Evolutionary conservation across 2,797 vertebrate genomes (phyloP).

Genomic region (Microcaecilia unicolor): DNA sequence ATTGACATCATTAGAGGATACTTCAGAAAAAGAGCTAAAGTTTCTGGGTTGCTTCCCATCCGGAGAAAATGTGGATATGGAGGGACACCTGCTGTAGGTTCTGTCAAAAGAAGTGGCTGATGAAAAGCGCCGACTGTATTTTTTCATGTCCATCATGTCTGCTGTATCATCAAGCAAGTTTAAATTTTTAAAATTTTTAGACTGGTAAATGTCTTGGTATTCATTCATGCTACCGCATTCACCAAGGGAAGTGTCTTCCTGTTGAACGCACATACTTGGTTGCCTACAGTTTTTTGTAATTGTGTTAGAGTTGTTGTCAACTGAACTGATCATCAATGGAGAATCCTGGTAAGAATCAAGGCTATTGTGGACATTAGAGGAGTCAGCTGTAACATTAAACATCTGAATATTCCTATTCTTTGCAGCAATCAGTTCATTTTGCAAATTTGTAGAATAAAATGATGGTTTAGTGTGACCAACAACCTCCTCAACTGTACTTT

Average conservation of each 20-base stretch:
- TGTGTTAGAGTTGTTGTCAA: slow-evolving; percentile 23
- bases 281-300: slow-evolving; percentile 4
- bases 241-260: slow-evolving; percentile 4
- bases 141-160: slow-evolving; percentile 11
- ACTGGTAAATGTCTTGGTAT: slow-evolving; percentile 17
- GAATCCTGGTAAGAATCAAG: not conserved
- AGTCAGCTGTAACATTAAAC: slow-evolving; percentile 8
- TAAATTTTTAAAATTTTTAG: slow-evolving; percentile 35
- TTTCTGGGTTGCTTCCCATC: slow-evolving; percentile 17
- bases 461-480: slow-evolving; percentile 10
- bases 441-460: slow-evolving; percentile 19
- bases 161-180: slow-evolving; percentile 10
- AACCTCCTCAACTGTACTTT: slow-evolving; percentile 14
- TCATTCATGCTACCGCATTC: slow-evolving; percentile 7
- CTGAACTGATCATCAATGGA: not conserved
- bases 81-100: slow-evolving; percentile 16
- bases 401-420: slow-evolving; percentile 29
- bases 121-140: slow-evolving; percentile 47
- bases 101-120: slow-evolving; percentile 35
- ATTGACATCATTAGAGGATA: slow-evolving; percentile 45
- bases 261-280: slow-evolving; percentile 7
- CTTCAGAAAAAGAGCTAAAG: slow-evolving; percentile 51
- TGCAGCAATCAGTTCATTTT: slow-evolving; percentile 13
- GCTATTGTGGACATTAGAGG: slow-evolving; percentile 4
- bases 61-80: slow-evolving; percentile 5